Conservation (phyloP, 1,140 invertebrate genomes). For the Oppia nitens region DNA sequence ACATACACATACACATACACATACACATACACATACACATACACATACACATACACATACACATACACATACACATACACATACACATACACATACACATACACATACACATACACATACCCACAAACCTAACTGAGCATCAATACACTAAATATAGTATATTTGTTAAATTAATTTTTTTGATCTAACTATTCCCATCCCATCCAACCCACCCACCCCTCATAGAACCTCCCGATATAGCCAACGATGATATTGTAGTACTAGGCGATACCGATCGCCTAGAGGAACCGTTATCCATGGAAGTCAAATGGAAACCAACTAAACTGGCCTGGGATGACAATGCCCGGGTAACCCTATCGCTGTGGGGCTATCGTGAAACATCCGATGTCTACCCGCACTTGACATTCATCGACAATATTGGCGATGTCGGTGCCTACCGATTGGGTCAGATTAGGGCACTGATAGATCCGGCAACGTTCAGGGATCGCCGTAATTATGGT, state of each 20-base stretch:
- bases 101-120: too few species aligned
- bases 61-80: too few species aligned
- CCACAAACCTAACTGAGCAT: too few species aligned
- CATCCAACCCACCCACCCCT: background rate
- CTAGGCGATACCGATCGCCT: constrained; percentile 18
- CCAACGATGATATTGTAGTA: constrained; percentile 21
- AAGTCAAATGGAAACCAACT: constrained; percentile 22
- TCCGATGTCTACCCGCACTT: constrained; percentile 21
- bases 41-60: too few species aligned
- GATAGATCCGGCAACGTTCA: constrained; percentile 31
- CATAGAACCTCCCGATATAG: constrained; percentile 23
- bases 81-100: too few species aligned
- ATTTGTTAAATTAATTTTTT: too few species aligned
- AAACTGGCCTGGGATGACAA: constrained; percentile 18
- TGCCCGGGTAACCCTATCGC: constrained; percentile 13
- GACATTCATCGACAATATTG: constrained; percentile 22
- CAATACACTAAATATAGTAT: too few species aligned
- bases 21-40: too few species aligned
- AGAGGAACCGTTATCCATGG: constrained; percentile 20
- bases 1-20: too few species aligned
- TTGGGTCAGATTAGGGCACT: constrained; percentile 2
- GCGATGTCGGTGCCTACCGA: constrained; percentile 8
- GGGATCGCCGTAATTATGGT: constrained; percentile 44
- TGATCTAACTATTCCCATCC: too few species aligned
- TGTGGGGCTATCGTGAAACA: constrained; percentile 23